Evolutionary conservation across 2,888 invertebrate species (phyloP), one percentile per base, ranked within the genome.

Genomic region (Morinoia aosen): DNA sequence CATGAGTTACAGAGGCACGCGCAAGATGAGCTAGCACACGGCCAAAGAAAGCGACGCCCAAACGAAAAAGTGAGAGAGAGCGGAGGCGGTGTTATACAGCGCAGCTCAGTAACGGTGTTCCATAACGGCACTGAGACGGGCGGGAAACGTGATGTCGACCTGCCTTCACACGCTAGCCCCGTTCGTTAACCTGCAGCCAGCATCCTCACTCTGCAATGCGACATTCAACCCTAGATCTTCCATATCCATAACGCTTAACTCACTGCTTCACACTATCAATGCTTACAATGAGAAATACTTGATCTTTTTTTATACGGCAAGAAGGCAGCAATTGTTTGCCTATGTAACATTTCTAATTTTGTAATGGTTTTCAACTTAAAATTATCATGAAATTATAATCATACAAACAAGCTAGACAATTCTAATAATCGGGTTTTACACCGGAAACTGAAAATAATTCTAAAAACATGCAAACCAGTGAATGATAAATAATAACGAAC

Each of bases 51-150:
- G 76, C 76, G 76, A 76, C 25, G 19, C 76, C 25, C 76, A 76
- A 8, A 76, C 16, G 76, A 19, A 76, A 33, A 40, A 95, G 95
- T 39, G 88, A 88, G 95, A 94, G 95, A 94, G 95, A 94, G 64
- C 39, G 57, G 58, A 94, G 48, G 39, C 88, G 88, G 90, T 12
- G 90, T 40, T 39, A n/a, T n/a, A 90, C 16, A 90, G 48, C 39
- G 90, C 39, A 16, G 90, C 39, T 0, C 90, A 12, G 14, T 90
- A 90, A 90, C 90, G 90, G 90, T 90, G 90, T 40, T 40, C 90
- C 14, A 90, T 90, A 90, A 90, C 90, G 90, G 90, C 39, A 90
- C 90, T 19, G 14, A 40, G 10, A 39, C 5, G 40, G 12, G 16
- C 19, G 90, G 90, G 40, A 61, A 61, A 90, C 90, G 90, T 90